These are phyloP conservation scores for Mallotus villosus DNA, from an alignment of 2,797 vertebrate genomes.

Conservation along the genomic window DNA sequence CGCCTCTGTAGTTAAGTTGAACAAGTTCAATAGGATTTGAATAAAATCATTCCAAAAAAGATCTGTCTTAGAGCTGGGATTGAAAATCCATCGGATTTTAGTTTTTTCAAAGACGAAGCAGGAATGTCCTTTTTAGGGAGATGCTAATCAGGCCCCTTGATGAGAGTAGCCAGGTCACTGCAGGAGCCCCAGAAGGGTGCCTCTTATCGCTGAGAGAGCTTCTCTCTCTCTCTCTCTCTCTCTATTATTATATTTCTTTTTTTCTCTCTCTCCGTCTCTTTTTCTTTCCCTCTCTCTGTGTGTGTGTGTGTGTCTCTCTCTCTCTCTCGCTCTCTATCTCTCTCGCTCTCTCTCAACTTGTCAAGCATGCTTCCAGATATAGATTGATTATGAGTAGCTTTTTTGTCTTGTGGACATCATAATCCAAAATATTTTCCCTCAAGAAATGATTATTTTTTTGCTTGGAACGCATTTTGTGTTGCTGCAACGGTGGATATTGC, in stretches of 20 bases:
- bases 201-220: slow-evolving; percentile 3
- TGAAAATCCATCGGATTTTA: background rate
- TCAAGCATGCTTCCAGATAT: too few relatives aligned
- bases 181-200: background rate
- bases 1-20: background rate
- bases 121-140: slow-evolving; percentile 1
- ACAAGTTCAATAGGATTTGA: background rate
- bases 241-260: too few relatives aligned
- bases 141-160: slow-evolving; percentile 14
- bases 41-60: background rate
- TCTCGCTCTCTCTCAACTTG: too few relatives aligned
- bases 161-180: background rate
- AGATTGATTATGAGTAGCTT: too few relatives aligned
- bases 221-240: too few relatives aligned
- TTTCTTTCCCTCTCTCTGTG: too few relatives aligned
- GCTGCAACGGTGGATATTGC: background rate
- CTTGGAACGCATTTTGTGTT: background rate
- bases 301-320: too few relatives aligned
- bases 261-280: too few relatives aligned
- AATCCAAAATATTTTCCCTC: background rate
- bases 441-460: background rate
- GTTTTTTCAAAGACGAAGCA: slow-evolving; percentile 3
- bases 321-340: too few relatives aligned
- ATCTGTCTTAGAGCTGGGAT: background rate
- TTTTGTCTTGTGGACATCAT: background rate